Evolutionary conservation across 2,797 vertebrate species (phyloP), one percentile per base, ranked within the genome.

Genomic region (Gastrophryne carolinensis): DNA sequence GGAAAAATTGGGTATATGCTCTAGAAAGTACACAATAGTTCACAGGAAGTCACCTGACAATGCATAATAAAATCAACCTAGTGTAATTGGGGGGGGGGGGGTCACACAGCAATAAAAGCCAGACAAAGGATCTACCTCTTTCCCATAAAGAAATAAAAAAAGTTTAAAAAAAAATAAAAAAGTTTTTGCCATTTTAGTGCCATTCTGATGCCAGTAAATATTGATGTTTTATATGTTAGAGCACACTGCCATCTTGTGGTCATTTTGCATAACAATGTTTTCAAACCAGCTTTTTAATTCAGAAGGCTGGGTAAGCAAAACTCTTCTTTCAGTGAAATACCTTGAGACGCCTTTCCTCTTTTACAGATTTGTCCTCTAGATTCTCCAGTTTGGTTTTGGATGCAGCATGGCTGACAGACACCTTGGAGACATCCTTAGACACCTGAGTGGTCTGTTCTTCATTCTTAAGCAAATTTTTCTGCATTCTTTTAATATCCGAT

Each of bases 321-420:
- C n/a, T n/a, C n/a, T n/a, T n/a, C n/a, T 24, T n/a, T 32, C 49
- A 21, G 2, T 19, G 39, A 7, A 13, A 5, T 29, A 96, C 94
- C 92, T 87, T 90, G 79, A 89, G 90, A 66, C 78, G 88, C 67
- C 86, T 85, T 79, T 92, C 92, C 80, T 89, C 87, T 77, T 80
- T 79, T 65, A 82, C 63, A 79, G 66, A 79, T 77, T 86, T 75
- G n/a, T 83, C 69, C 80, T 92, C 83, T 70, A 91, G 47, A 50
- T 87, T 80, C 0, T 92, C 85, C 69, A 90, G 83, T 78, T 87
- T 88, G 34, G 32, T 58, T 79, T 78, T 91, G 60, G 73, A 83
- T 76, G 84, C 35, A 41, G 81, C 73, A 80, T 89, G 91, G 66
- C 80, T 1, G 21, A 83, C 70, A 49, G 81, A 83, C 70, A 89